phyloP scores from a whole-genome alignment of 2,888 invertebrate species.

The Axea sp. region DNA sequence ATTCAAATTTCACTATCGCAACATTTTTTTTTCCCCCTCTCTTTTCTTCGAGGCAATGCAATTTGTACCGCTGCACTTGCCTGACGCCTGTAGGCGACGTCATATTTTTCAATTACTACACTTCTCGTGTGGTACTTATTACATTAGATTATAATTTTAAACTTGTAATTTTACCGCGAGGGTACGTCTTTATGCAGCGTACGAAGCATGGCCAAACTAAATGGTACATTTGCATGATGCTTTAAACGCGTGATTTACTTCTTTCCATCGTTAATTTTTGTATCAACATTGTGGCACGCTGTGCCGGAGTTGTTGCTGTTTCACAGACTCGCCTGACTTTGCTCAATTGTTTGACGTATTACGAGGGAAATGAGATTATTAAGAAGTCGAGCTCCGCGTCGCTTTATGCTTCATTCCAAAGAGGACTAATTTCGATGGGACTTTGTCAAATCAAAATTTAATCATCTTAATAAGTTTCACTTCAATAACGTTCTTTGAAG shows the following conservation, averaged over 20 bases:
- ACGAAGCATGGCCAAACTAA: no score
- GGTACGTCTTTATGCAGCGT: background rate
- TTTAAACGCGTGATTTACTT: no score
- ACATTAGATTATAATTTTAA: constrained; percentile 14
- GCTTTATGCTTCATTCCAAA: constrained; percentile 10
- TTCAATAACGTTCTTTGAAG: constrained; percentile 45
- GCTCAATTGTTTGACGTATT: no score
- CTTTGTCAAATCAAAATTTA: constrained; percentile 46
- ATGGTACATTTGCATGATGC: no score
- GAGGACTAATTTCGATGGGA: constrained; percentile 45
- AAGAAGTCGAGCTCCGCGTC: no score
- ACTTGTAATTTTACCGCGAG: background rate
- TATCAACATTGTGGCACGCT: no score
- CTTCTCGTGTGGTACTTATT: background rate
- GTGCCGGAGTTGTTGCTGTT: no score
- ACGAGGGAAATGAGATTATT: no score
- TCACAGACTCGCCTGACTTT: no score
- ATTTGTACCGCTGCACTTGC: constrained; percentile 1
- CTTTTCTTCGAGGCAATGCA: background rate
- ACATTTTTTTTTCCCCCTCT: no score
- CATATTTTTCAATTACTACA: constrained; percentile 15
- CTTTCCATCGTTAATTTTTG: no score
- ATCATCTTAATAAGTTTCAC: constrained; percentile 52
- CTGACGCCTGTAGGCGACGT: background rate
- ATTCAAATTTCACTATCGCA: no score